Percentiles rank a stretch among this genome's conserved stretches.
phyloP scores from a whole-genome alignment of 2,113 vertebrate species.

The Catagonus wagneri region DNA sequence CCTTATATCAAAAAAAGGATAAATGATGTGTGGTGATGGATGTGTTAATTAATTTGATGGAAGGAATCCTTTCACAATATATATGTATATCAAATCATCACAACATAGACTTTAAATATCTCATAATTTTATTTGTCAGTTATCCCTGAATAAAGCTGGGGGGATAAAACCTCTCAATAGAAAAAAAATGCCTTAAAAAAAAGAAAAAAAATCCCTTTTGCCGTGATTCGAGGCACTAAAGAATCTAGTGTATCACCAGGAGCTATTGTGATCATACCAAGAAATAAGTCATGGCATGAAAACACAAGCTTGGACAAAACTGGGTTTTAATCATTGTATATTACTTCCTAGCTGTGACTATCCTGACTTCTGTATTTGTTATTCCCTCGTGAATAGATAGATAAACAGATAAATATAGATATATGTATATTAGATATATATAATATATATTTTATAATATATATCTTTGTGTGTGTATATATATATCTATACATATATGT shows the following conservation, averaged over 20 bases:
- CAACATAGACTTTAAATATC: neutral
- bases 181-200: neutral
- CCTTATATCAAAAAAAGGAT: neutral
- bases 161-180: neutral
- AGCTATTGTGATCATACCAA: neutral
- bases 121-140: neutral
- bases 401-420: neutral
- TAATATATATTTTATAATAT: neutral
- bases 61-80: neutral
- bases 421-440: neutral
- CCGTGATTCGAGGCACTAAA: neutral
- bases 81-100: neutral
- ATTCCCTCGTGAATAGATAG: neutral
- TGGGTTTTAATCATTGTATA: neutral
- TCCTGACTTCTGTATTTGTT: neutral
- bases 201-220: neutral
- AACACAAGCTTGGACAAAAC: neutral
- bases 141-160: neutral
- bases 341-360: neutral
- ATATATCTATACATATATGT: neutral
- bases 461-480: neutral
- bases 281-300: neutral
- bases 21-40: neutral
- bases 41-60: neutral
- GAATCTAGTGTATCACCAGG: neutral